phyloP scores from a whole-genome alignment of 1,140 invertebrate species.

The Saccostrea glomerata region DNA sequence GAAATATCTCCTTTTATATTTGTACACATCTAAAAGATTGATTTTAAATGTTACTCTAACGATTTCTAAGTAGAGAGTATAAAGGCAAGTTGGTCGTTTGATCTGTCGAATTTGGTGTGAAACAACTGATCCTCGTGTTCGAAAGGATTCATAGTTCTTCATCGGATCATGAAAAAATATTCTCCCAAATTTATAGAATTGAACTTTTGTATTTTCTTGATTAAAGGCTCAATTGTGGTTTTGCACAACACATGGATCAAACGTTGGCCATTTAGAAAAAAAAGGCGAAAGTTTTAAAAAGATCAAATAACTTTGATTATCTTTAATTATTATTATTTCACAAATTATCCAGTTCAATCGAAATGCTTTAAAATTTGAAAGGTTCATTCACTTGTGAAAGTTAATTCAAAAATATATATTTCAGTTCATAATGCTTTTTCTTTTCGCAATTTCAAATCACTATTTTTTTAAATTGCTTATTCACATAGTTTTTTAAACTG shows the following conservation, averaged over 20 bases:
- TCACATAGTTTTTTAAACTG: no score
- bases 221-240: neutral
- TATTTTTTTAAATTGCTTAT: no score
- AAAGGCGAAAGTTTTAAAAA: neutral
- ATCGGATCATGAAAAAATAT: neutral
- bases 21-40: slow-evolving; percentile 38
- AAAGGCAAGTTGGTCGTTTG: slow-evolving; percentile 12
- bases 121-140: neutral
- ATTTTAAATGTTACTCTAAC: slow-evolving; percentile 31
- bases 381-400: neutral
- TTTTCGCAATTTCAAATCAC: no score
- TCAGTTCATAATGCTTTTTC: no score
- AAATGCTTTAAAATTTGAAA: neutral
- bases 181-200: neutral
- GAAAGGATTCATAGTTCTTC: neutral
- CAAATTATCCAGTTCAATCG: neutral
- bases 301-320: neutral
- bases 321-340: neutral
- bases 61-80: slow-evolving; percentile 27
- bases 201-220: neutral
- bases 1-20: slow-evolving; percentile 32
- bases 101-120: slow-evolving; percentile 17
- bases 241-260: neutral
- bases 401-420: neutral
- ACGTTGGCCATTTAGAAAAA: neutral